A percentile compares a stretch with the other conserved stretches of the same genome.
Conservation (phyloP, 2,113 vertebrate species). For the Eptesicus fuscus region DNA sequence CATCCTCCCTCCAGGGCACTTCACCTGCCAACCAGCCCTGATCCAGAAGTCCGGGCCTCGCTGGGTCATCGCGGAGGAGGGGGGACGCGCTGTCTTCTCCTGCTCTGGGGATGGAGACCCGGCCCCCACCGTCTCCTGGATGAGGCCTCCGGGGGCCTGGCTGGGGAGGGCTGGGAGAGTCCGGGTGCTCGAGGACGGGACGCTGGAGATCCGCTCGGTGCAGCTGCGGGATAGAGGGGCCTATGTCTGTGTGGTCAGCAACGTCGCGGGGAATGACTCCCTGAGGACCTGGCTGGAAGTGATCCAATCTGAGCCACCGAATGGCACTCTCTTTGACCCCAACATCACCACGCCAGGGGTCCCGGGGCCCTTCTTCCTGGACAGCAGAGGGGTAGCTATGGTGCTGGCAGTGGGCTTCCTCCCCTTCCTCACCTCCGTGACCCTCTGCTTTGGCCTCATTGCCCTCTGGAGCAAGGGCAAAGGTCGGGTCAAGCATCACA, state of each 20-base stretch:
- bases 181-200: conserved; percentile 85
- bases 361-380: conserved; percentile 76
- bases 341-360: conserved; percentile 38
- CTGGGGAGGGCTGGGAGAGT: conserved; percentile 81
- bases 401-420: conserved; percentile 90
- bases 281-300: conserved; percentile 85
- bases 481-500: conserved; percentile 89
- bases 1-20: conserved; percentile 83
- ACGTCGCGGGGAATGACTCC: conserved; percentile 89
- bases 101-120: conserved; percentile 91
- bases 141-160: conserved; percentile 80
- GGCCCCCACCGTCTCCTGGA: conserved; percentile 84
- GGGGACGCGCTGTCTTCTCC: conserved; percentile 82
- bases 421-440: conserved; percentile 91
- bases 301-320: conserved; percentile 69
- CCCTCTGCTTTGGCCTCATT: conserved; percentile 91
- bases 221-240: conserved; percentile 86
- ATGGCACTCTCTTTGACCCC: conserved; percentile 16
- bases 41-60: conserved; percentile 82
- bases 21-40: conserved; percentile 85
- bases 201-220: conserved; percentile 87
- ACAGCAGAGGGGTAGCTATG: conserved; percentile 87
- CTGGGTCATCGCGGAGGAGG: conserved; percentile 84
- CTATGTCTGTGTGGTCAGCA: conserved; percentile 87
- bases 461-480: conserved; percentile 92